Evolutionary conservation across 2,888 invertebrate species (phyloP), one percentile per base, ranked within the genome.

Genomic region (Brachyptera putata): DNA sequence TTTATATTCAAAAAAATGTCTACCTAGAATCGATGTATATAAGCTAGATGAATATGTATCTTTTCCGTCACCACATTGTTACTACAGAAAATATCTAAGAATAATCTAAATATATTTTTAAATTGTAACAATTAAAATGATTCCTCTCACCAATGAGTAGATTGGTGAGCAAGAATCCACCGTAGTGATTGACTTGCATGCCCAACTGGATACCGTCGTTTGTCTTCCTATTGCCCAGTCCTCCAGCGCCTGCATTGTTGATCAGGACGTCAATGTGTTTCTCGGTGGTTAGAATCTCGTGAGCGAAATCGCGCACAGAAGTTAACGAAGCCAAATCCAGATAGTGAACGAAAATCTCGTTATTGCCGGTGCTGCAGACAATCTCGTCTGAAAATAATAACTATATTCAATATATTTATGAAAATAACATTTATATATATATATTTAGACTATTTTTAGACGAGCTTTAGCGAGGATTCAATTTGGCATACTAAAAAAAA

Each of bases 291-390:
- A 86, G 84, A 64, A 95, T 81, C 67, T 89, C 88, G 34, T 83
- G 84, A 0, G 93, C 93, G 74, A 96, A 97, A 58, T 85, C 84
- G 24, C 93, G 80, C 57, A 93, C 83, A 0, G 91, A 92, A 58
- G 84, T 80, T 69, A 87, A 82, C 0, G 88, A 89, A 49, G 89
- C 84, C 41, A 92, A 76, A 72, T 93, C 91, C 56, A 92, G 76
- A 72, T 89, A 85, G 70, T 86, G 86, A 0, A 88, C 83, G 1
- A 86, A 65, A 0, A 92, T 75, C 67, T 89, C 86, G 1, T 79
- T 76, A 73, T 91, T 91, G 63, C 85, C 84, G 0, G 87, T 86
- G 43, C 79, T 76, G 64, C 84, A 81, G 50, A 83, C 75, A 62
- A 92, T 84, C 72, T 89, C 84, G 64, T 84, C 91, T 89, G 76